Evolutionary conservation across 2,113 vertebrate genomes (phyloP).

Genomic region (Sakesphorus luctuosus): DNA sequence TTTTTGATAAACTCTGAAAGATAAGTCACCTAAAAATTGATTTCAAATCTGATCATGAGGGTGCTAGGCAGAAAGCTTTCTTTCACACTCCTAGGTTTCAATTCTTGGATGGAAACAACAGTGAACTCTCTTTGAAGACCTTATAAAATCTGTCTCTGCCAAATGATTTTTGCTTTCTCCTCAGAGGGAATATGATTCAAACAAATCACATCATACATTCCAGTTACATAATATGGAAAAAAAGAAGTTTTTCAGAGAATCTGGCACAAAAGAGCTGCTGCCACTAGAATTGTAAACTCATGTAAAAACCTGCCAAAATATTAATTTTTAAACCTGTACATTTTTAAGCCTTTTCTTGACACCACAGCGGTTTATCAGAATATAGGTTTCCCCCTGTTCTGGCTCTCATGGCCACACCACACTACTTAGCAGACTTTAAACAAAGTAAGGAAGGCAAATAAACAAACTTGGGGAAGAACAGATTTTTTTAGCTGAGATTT

Average conservation of each 20-base stretch:
- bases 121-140: slow-evolving; percentile 18
- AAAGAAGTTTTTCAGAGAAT: neutral
- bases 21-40: neutral
- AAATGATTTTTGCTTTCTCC: slow-evolving; percentile 15
- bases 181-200: slow-evolving; percentile 31
- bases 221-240: neutral
- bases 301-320: neutral
- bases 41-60: neutral
- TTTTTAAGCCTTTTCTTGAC: neutral
- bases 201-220: slow-evolving; percentile 16
- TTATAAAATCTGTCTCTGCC: neutral
- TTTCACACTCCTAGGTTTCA: neutral
- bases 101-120: neutral
- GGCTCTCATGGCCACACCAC: neutral
- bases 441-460: neutral
- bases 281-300: neutral
- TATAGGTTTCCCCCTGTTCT: neutral
- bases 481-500: neutral
- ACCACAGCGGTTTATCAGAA: neutral
- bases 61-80: neutral
- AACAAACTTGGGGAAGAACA: neutral
- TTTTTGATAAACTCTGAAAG: neutral
- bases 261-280: neutral
- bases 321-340: neutral
- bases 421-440: neutral